A percentile compares a stretch with the other conserved stretches of the same genome.
phyloP scores from a whole-genome alignment of 2,888 invertebrate species.

The Troides helena region DNA sequence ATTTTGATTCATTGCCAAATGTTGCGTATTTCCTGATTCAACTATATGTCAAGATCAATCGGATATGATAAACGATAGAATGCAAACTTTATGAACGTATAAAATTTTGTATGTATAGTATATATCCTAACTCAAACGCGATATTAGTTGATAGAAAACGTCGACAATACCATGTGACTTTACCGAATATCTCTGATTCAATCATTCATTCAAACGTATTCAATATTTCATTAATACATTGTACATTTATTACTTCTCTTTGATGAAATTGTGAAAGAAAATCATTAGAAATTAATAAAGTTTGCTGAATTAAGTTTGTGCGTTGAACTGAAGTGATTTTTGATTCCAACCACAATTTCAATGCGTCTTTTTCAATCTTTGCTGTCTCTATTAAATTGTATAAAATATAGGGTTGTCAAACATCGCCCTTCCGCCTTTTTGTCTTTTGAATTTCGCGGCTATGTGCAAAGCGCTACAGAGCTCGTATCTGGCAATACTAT shows the following conservation, averaged over 20 bases:
- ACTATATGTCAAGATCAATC: conserved; percentile 16
- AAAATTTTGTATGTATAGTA: not conserved
- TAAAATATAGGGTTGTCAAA: too few relatives aligned
- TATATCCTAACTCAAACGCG: not conserved
- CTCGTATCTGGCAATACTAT: too few relatives aligned
- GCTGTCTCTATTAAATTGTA: too few relatives aligned
- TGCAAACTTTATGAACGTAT: not conserved
- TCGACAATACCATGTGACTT: not conserved
- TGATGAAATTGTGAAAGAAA: too few relatives aligned
- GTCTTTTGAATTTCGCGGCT: too few relatives aligned
- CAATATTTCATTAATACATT: not conserved
- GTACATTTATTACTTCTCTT: not conserved
- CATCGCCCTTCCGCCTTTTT: too few relatives aligned
- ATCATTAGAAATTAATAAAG: too few relatives aligned
- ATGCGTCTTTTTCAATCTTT: too few relatives aligned
- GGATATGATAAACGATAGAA: conserved; percentile 7
- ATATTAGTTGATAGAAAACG: not conserved
- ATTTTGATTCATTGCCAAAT: conserved; percentile 24
- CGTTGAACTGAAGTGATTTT: too few relatives aligned
- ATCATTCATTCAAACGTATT: not conserved
- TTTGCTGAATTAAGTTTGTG: too few relatives aligned
- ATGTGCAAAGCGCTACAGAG: too few relatives aligned
- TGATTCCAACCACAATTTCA: too few relatives aligned
- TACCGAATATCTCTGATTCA: not conserved
- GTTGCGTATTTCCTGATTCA: conserved; percentile 12